A percentile compares a stretch with the other conserved stretches of the same genome.
Evolutionary conservation across 2,113 vertebrate species (phyloP).

Genomic region (Gobius niger): DNA sequence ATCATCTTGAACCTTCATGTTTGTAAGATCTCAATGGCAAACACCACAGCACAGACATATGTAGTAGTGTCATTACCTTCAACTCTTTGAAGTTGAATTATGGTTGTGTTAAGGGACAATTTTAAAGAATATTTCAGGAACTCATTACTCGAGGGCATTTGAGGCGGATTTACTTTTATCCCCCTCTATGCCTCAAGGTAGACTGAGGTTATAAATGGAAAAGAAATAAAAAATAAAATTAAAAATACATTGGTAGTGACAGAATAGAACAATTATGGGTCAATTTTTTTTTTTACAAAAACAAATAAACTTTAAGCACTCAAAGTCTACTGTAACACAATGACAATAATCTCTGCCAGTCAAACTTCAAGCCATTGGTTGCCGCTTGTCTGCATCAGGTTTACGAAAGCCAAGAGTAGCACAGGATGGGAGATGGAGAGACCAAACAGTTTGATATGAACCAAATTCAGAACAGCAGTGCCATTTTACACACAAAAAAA

Average conservation of each 20-base stretch:
- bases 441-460: constrained; percentile 52
- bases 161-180: constrained; percentile 6
- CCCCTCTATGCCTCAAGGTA: constrained; percentile 35
- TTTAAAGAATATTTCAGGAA: background rate
- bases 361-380: constrained; percentile 24
- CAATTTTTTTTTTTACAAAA: background rate
- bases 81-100: background rate
- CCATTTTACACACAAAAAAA: constrained; percentile 44
- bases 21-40: background rate
- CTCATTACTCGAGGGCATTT: background rate
- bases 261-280: constrained; percentile 16
- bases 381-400: constrained; percentile 36
- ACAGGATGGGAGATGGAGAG: constrained; percentile 27
- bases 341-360: constrained; percentile 23
- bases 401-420: constrained; percentile 37
- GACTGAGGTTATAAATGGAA: constrained; percentile 2
- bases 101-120: background rate
- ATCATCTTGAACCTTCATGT: constrained; percentile 16
- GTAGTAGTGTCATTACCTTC: background rate
- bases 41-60: no score
- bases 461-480: constrained; percentile 34
- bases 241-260: background rate
- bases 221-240: background rate
- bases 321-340: constrained; percentile 23
- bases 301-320: background rate